These are phyloP conservation scores for Brachionus koreanus DNA, from an alignment of 1,140 invertebrate genomes.

Conservation along the genomic window DNA sequence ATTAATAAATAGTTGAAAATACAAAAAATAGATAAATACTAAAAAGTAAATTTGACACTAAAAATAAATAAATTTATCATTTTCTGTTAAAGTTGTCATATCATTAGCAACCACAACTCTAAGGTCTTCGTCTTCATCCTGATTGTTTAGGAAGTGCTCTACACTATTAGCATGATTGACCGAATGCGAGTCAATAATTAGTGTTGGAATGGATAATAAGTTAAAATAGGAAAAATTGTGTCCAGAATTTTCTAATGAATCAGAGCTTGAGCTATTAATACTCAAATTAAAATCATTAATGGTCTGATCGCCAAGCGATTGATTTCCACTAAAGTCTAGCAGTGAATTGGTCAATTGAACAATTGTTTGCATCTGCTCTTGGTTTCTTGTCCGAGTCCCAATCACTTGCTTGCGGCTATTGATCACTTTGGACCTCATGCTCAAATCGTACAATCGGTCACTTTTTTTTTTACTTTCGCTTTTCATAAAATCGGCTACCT, in stretches of 20 bases:
- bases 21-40: slow-evolving; percentile 1
- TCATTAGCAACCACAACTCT: neutral
- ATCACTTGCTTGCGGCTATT: neutral
- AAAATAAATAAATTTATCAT: slow-evolving; percentile 43
- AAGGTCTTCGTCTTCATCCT: neutral
- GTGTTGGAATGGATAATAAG: neutral
- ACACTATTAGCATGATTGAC: neutral
- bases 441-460: neutral
- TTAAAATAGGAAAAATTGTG: slow-evolving; percentile 32
- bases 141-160: slow-evolving; percentile 10
- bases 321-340: neutral
- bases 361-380: neutral
- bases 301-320: neutral
- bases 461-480: neutral
- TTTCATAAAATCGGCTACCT: neutral
- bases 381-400: neutral
- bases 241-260: neutral
- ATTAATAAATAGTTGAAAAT: neutral
- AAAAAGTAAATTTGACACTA: neutral
- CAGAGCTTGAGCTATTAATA: neutral
- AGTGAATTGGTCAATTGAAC: neutral
- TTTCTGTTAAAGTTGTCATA: neutral
- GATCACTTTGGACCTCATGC: neutral
- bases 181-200: neutral
- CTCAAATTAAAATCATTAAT: slow-evolving; percentile 11